Conservation (phyloP, 2,888 invertebrate species). For the Sarcophaga carnaria region DNA sequence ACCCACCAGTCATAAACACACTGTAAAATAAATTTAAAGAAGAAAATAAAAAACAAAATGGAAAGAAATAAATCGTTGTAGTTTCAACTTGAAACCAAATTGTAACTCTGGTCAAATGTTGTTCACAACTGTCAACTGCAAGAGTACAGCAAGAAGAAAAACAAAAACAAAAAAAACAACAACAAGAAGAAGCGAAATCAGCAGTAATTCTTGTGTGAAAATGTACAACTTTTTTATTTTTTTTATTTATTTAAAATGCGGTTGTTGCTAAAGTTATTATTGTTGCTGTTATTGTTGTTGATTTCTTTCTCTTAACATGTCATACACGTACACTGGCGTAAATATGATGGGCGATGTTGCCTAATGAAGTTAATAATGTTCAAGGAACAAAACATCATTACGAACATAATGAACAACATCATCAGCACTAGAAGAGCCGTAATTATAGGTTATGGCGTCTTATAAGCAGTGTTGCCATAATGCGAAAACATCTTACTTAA, state of each 20-base stretch:
- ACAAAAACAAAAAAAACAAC: neutral
- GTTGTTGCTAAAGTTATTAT: neutral
- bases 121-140: conserved; percentile 46
- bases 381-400: neutral
- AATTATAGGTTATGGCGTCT: neutral
- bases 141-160: neutral
- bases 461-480: no score
- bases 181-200: neutral
- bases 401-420: neutral
- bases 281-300: conserved; percentile 2
- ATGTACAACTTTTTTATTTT: conserved; percentile 16
- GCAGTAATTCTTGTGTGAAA: neutral
- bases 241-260: neutral
- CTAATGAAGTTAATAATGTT: conserved; percentile 5
- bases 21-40: conserved; percentile 9
- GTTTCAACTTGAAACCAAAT: conserved; percentile 2
- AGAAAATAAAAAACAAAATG: neutral
- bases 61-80: neutral
- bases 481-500: neutral
- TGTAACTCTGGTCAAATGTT: conserved; percentile 12
- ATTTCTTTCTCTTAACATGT: neutral
- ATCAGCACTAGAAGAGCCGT: neutral
- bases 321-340: conserved; percentile 27
- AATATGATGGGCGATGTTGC: conserved; percentile 13
- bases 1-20: conserved; percentile 57